These are phyloP conservation scores for Trachymyrmex septentrionalis DNA, from an alignment of 1,140 invertebrate species.

Conservation along the genomic window DNA sequence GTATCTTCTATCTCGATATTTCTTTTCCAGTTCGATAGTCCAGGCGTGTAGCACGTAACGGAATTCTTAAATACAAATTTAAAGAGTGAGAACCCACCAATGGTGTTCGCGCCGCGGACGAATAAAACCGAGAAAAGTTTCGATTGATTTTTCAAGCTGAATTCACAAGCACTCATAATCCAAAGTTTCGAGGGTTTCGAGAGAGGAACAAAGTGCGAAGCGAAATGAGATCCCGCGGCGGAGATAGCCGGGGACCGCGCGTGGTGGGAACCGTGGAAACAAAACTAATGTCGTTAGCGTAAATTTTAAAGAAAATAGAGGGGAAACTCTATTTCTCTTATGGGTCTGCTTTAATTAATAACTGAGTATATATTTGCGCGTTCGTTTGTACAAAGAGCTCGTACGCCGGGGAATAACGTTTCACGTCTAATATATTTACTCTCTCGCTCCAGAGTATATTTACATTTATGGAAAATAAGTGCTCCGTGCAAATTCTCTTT, in stretches of 20 bases:
- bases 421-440: constrained; percentile 61
- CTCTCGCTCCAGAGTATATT: constrained; percentile 38
- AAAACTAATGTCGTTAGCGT: constrained; percentile 65
- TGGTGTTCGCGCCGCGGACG: not conserved
- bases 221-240: constrained; percentile 59
- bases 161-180: constrained; percentile 54
- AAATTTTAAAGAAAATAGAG: constrained; percentile 64
- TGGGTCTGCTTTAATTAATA: constrained; percentile 61
- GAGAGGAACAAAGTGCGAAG: constrained; percentile 49
- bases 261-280: constrained; percentile 33
- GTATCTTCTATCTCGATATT: constrained; percentile 49
- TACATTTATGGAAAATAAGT: constrained; percentile 63
- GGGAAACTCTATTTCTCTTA: constrained; percentile 56
- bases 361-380: constrained; percentile 58
- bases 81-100: constrained; percentile 30
- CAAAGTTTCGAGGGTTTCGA: constrained; percentile 55
- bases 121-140: constrained; percentile 51
- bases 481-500: constrained; percentile 41
- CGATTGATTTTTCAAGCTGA: constrained; percentile 69
- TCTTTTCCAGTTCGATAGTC: constrained; percentile 36
- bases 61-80: constrained; percentile 63
- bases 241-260: constrained; percentile 26
- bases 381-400: constrained; percentile 55
- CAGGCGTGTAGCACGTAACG: not conserved
- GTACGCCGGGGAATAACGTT: constrained; percentile 51